Evolutionary conservation across 2,888 invertebrate species (phyloP), one percentile per base, ranked within the genome.

Genomic region (Eubasilissa splendida): DNA sequence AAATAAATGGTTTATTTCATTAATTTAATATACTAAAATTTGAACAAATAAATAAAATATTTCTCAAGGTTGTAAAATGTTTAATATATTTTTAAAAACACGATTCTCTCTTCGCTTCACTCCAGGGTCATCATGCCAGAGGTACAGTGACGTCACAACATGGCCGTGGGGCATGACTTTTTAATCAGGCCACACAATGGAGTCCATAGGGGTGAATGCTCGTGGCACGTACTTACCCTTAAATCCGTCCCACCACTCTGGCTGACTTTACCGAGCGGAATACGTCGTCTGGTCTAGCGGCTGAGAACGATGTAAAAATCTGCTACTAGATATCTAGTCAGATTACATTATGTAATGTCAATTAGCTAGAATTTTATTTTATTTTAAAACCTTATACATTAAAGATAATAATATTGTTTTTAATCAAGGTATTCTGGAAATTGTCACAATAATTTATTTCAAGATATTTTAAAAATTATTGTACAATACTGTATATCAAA

Each of bases 101-200:
- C 9, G 10, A n/a, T 60, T 60, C 60, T n/a, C 74, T 63, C 11
- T 63, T 63, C 11, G 63, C 63, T 33, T 12, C 63, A 63, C 33
- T 63, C 63, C 63, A 63, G 63, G 68, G 58, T 56, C 68, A 68
- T 68, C 50, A 68, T n/a, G 58, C 12, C 12, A 11, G 58, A 14
- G 65, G 31, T 65, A 31, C 73, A 22, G 52, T 50, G 74, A 74
- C 59, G 74, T 60, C 59, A 59, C 60, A 54, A 74, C 60, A 54
- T 54, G 54, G 68, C 82, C 66, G 59, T 58, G 75, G 80, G 82
- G 79, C 80, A 83, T 80, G 80, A 80, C 82, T 83, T 83, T 82
- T 82, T 83, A 80, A 83, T 83, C 82, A 83, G 82, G 76, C 76
- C 56, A 52, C 75, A 82, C 80, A 80, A 80, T 80, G 59, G 80